Conservation (phyloP, 2,113 vertebrate genomes). For the Chamaetylas fuelleborni region DNA sequence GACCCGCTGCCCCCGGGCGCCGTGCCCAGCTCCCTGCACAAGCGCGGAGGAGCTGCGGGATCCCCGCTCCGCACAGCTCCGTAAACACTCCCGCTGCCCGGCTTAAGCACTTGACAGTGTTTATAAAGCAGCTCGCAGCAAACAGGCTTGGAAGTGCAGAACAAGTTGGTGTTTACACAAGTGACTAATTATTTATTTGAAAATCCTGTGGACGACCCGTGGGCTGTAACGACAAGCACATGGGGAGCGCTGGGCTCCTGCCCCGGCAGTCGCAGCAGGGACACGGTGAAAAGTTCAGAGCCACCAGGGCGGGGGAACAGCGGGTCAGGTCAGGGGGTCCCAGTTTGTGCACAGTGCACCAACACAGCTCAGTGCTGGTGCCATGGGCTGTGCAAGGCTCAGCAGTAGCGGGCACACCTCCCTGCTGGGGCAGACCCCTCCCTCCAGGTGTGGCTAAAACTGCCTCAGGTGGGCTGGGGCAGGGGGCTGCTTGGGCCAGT, state of each 20-base stretch:
- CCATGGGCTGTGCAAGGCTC: rapidly evolving
- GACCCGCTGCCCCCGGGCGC: not conserved
- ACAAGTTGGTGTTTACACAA: slow-evolving; percentile 54
- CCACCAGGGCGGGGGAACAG: rapidly evolving
- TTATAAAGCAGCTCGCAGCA: slow-evolving; percentile 45
- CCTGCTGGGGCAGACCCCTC: not conserved
- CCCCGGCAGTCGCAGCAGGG: not conserved
- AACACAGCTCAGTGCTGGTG: rapidly evolving
- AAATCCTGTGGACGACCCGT: slow-evolving; percentile 8
- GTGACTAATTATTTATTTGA: slow-evolving; percentile 63
- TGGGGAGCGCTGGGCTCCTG: slow-evolving; percentile 2
- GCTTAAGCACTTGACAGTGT: slow-evolving; percentile 69
- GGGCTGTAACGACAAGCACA: slow-evolving; percentile 44
- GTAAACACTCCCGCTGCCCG: slow-evolving; percentile 44
- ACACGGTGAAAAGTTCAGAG: not conserved
- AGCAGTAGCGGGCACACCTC: rapidly evolving
- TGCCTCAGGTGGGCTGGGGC: not conserved
- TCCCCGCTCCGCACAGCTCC: not conserved
- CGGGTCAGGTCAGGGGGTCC: not conserved
- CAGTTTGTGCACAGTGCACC: no score
- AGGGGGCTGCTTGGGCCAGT: rapidly evolving
- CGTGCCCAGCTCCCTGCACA: rapidly evolving
- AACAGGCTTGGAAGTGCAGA: slow-evolving; percentile 43
- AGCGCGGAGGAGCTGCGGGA: rapidly evolving
- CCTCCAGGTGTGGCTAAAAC: rapidly evolving